Evolutionary conservation across 2,888 invertebrate genomes (phyloP).

Genomic region (Thelaira solivaga): DNA sequence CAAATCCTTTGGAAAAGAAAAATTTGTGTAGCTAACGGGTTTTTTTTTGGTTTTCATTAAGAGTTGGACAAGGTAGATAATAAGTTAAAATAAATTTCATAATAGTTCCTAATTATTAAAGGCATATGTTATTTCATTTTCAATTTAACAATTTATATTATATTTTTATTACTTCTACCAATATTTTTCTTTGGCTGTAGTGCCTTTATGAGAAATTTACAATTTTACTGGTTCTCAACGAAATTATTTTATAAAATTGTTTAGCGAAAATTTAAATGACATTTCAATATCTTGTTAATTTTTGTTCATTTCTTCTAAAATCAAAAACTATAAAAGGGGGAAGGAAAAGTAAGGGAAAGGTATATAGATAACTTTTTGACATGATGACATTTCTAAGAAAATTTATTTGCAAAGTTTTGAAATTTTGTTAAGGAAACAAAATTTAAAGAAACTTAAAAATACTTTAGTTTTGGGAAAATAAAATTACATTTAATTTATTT

Average conservation of each 20-base stretch:
- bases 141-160: too few species aligned
- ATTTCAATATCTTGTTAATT: slow-evolving; percentile 27
- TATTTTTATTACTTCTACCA: neutral
- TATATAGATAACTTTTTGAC: slow-evolving; percentile 18
- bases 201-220: neutral
- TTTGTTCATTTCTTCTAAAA: slow-evolving; percentile 21
- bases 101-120: too few species aligned
- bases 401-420: neutral
- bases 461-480: too few species aligned
- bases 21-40: too few species aligned
- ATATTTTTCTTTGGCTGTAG: slow-evolving; percentile 11
- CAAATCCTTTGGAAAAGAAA: too few species aligned
- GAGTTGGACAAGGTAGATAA: neutral
- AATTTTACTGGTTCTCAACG: slow-evolving; percentile 27
- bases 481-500: too few species aligned
- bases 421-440: neutral
- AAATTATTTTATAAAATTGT: slow-evolving; percentile 38
- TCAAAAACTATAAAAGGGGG: too few species aligned
- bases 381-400: slow-evolving; percentile 26
- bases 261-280: slow-evolving; percentile 35
- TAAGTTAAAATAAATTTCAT: too few species aligned
- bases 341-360: neutral
- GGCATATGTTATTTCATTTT: too few species aligned
- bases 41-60: too few species aligned
- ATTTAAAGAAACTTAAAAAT: neutral